Conservation (phyloP, 2,797 vertebrate species). For the Hoplostethus mediterraneus region DNA sequence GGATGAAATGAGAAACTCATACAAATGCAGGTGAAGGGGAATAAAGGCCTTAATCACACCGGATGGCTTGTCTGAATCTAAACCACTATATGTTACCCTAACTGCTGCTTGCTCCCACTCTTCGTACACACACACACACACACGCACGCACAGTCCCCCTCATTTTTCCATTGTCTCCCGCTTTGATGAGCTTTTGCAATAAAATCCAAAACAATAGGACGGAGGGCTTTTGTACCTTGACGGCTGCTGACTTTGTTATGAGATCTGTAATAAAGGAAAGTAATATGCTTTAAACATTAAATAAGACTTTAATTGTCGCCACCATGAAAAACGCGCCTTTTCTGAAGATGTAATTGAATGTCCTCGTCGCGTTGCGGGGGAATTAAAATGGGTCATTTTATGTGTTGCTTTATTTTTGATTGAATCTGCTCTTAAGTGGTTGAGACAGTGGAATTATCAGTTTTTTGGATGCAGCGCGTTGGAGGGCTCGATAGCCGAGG, state of each 20-base stretch:
- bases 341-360: constrained; percentile 85
- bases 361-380: constrained; percentile 72
- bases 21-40: background rate
- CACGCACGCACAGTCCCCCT: constrained; percentile 10
- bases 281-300: constrained; percentile 89
- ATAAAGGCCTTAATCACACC: background rate
- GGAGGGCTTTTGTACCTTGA: constrained; percentile 73
- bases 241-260: constrained; percentile 82
- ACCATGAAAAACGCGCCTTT: constrained; percentile 79
- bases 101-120: constrained; percentile 1
- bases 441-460: constrained; percentile 84
- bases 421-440: constrained; percentile 85
- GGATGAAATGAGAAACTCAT: constrained; percentile 8
- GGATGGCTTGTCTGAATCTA: background rate
- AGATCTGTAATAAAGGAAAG: constrained; percentile 85
- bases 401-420: constrained; percentile 87
- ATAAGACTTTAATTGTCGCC: constrained; percentile 88
- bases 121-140: background rate
- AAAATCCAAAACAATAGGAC: constrained; percentile 80
- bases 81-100: constrained; percentile 3
- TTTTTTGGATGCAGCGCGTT: constrained; percentile 71
- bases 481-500: constrained; percentile 68
- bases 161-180: constrained; percentile 50
- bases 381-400: constrained; percentile 88
- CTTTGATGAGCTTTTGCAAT: constrained; percentile 83